Conservation (phyloP, 2,888 invertebrate genomes). For the Tenthredo livida region DNA sequence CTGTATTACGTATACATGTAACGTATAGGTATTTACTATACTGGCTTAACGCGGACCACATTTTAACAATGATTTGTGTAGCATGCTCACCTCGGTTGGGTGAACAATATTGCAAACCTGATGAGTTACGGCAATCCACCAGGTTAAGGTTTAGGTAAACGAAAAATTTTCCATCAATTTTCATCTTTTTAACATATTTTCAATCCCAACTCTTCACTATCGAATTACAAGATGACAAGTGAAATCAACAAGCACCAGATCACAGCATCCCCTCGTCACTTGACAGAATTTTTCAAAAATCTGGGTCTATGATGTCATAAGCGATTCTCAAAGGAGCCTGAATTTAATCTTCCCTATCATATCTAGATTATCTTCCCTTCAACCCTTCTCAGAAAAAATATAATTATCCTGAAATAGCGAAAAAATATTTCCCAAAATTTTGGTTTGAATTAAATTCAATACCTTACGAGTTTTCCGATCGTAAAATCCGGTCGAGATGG, state of each 20-base stretch:
- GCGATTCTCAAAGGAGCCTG: too few relatives aligned
- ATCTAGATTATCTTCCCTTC: not conserved
- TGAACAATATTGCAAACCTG: slow-evolving; percentile 41
- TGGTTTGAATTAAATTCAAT: not conserved
- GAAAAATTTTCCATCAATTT: slow-evolving; percentile 24
- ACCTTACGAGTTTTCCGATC: not conserved
- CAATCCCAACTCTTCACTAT: not conserved
- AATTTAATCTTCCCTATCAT: too few relatives aligned
- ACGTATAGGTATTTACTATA: not conserved
- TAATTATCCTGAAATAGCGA: not conserved
- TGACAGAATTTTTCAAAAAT: not conserved
- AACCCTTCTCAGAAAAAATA: not conserved
- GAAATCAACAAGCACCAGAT: not conserved
- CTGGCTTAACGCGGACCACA: slow-evolving; percentile 14
- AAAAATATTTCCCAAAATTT: not conserved
- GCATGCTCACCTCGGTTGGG: not conserved
- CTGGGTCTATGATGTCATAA: not conserved
- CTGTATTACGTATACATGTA: not conserved
- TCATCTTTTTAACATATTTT: not conserved
- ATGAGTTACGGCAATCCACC: slow-evolving; percentile 36
- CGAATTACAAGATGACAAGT: not conserved
- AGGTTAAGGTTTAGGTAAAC: not conserved
- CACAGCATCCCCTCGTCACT: not conserved
- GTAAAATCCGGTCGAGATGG: not conserved
- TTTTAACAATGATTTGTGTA: slow-evolving; percentile 51